Percentiles rank a stretch among this genome's conserved stretches.
Conservation (phyloP, 2,797 vertebrate genomes). For the Danionella dracula region DNA sequence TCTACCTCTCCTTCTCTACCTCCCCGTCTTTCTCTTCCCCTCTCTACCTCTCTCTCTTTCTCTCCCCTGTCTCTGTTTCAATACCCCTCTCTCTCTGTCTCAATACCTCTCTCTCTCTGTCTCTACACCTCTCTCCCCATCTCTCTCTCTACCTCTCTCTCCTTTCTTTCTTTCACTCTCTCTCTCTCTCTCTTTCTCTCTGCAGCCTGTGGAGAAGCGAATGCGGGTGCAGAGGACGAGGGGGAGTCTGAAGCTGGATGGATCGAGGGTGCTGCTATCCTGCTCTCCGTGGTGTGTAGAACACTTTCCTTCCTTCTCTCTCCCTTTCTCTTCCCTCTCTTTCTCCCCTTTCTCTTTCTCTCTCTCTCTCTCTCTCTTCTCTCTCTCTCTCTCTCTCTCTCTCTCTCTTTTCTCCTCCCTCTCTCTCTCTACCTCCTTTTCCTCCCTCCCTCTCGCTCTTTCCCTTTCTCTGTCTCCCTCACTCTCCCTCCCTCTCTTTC, state of each 20-base stretch:
- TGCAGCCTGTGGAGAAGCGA: too few relatives aligned
- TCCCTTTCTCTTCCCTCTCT: not conserved
- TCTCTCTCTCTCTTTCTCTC: too few relatives aligned
- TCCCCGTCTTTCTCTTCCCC: too few relatives aligned
- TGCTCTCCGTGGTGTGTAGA: slow-evolving; percentile 61
- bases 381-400: not conserved
- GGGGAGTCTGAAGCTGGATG: slow-evolving; percentile 50
- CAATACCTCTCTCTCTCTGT: too few relatives aligned
- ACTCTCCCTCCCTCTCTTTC: not conserved
- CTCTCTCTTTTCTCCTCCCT: not conserved
- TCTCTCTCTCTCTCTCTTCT: not conserved
- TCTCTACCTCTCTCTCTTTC: too few relatives aligned
- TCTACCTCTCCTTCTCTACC: too few relatives aligned
- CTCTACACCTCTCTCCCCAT: too few relatives aligned
- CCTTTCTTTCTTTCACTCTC: too few relatives aligned
- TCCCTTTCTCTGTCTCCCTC: not conserved
- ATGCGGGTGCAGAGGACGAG: slow-evolving; percentile 8
- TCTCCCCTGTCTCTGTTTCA: too few relatives aligned
- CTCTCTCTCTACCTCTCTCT: too few relatives aligned
- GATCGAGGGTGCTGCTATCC: slow-evolving; percentile 48
- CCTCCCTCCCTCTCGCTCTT: not conserved
- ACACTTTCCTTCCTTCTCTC: slow-evolving; percentile 49
- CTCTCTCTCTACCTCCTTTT: not conserved
- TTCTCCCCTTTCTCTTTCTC: not conserved
- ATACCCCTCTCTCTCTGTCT: too few relatives aligned